These are phyloP conservation scores for Erpornis zantholeuca DNA, from an alignment of 2,113 vertebrate species.

Conservation along the genomic window DNA sequence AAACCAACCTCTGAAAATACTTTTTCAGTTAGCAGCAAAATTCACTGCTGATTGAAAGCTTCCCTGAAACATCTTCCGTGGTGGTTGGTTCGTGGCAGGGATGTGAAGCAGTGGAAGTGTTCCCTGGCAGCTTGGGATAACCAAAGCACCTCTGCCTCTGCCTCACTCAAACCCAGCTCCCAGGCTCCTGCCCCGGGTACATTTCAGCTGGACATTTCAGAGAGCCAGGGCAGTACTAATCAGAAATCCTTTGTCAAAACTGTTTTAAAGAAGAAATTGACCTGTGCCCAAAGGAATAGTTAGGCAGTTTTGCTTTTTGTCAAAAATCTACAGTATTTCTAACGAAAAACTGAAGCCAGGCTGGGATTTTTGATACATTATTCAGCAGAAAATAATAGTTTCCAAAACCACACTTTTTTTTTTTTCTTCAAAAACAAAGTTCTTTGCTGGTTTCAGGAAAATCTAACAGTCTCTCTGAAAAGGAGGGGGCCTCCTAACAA, in stretches of 20 bases:
- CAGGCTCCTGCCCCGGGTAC: neutral
- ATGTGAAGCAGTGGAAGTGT: neutral
- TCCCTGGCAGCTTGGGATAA: neutral
- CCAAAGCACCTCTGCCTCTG: neutral
- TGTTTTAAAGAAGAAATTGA: neutral
- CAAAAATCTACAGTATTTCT: neutral
- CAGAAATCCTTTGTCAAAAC: neutral
- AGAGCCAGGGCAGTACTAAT: neutral
- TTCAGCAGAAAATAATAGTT: neutral
- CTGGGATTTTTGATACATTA: neutral
- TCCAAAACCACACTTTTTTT: neutral
- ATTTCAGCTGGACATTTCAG: neutral
- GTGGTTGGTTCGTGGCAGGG: neutral
- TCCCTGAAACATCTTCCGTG: neutral
- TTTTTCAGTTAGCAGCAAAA: neutral
- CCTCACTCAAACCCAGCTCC: accelerated
- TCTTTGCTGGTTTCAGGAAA: neutral
- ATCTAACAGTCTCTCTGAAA: neutral
- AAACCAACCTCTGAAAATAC: neutral
- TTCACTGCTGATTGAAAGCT: neutral
- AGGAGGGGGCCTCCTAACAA: accelerated
- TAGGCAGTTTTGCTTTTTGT: neutral
- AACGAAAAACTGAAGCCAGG: neutral
- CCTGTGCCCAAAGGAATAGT: neutral
- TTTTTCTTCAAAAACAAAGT: neutral